phyloP scores from a whole-genome alignment of 2,888 invertebrate species.

The Vesta saturnalis region DNA sequence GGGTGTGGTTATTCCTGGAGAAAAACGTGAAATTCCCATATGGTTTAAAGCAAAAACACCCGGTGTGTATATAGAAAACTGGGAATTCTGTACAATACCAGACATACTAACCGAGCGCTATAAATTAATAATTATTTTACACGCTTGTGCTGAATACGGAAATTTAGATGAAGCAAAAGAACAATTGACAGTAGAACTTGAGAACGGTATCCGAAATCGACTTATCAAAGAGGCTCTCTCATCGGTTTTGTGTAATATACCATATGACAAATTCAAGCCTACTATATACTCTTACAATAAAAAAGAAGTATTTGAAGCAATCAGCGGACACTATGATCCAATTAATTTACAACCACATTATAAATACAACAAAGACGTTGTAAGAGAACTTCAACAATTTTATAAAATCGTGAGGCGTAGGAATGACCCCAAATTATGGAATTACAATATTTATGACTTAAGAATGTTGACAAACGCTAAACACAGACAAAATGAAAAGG shows the following conservation, averaged over 20 bases:
- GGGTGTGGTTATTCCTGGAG: conserved; percentile 65
- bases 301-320: conserved; percentile 44
- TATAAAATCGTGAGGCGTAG: conserved; percentile 37
- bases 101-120: conserved; percentile 56
- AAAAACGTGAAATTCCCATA: conserved; percentile 61
- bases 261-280: conserved; percentile 19
- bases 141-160: conserved; percentile 60
- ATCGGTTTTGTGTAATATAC: conserved; percentile 19
- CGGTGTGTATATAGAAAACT: conserved; percentile 62
- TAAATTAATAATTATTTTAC: conserved; percentile 58
- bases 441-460: conserved; percentile 31
- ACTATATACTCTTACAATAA: conserved; percentile 35
- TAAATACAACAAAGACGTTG: conserved; percentile 39
- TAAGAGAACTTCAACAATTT: conserved; percentile 42
- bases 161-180: conserved; percentile 48
- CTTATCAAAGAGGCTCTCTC: conserved; percentile 36
- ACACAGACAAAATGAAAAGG: conserved; percentile 14
- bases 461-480: conserved; percentile 16
- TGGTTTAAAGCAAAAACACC: conserved; percentile 63
- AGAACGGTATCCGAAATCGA: conserved; percentile 36
- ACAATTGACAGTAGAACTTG: conserved; percentile 44
- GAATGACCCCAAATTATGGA: conserved; percentile 30
- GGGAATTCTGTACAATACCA: conserved; percentile 65
- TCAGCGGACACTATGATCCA: conserved; percentile 38
- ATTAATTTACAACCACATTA: conserved; percentile 35